Evolutionary conservation across 2,888 invertebrate species (phyloP).

Genomic region (Electrophaes corylata): DNA sequence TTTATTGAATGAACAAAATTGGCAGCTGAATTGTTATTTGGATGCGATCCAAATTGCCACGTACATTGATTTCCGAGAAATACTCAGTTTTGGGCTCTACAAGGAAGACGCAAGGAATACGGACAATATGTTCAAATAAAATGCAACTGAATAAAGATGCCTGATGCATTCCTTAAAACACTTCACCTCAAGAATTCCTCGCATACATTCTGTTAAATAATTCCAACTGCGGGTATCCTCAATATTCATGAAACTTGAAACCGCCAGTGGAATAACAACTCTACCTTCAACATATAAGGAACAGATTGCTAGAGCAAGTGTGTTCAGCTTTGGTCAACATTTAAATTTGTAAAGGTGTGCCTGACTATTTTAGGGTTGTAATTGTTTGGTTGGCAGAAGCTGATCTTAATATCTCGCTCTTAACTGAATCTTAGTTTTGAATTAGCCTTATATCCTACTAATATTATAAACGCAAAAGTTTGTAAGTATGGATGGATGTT

Average conservation of each 20-base stretch:
- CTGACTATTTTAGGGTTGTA: conserved; percentile 16
- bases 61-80: conserved; percentile 4
- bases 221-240: conserved; percentile 1
- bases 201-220: conserved; percentile 15
- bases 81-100: conserved; percentile 4
- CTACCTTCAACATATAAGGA: neutral
- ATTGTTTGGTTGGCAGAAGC: conserved; percentile 6
- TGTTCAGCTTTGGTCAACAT: conserved; percentile 11
- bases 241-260: conserved; percentile 9
- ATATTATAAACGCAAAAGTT: no score
- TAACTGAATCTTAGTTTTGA: neutral
- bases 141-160: neutral
- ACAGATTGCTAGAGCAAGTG: neutral
- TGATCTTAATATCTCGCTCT: neutral
- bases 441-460: no score
- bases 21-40: neutral
- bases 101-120: neutral
- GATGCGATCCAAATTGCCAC: conserved; percentile 5
- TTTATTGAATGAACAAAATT: neutral
- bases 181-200: conserved; percentile 5
- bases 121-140: neutral
- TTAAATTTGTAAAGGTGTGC: conserved; percentile 9
- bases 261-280: conserved; percentile 3
- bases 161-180: conserved; percentile 5
- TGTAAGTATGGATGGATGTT: no score